These are phyloP conservation scores for Hydraecia micacea DNA, from an alignment of 2,888 invertebrate genomes.

Conservation along the genomic window DNA sequence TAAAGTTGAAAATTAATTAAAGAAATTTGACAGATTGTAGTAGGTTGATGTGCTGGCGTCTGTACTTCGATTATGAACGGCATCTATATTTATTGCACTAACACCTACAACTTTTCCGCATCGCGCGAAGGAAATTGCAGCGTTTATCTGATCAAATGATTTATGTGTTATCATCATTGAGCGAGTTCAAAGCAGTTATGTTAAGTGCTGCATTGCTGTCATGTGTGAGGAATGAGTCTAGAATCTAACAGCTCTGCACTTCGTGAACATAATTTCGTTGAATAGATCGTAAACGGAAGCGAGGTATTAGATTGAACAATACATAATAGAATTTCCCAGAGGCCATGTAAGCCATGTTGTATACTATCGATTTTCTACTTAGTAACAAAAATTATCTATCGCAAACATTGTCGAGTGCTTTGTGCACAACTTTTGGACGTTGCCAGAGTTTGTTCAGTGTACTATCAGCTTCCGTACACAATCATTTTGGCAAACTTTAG, in stretches of 20 bases:
- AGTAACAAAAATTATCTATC: slow-evolving; percentile 42
- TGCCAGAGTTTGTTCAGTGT: slow-evolving; percentile 20
- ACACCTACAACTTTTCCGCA: slow-evolving; percentile 6
- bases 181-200: slow-evolving; percentile 36
- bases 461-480: slow-evolving; percentile 39
- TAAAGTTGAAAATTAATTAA: no score
- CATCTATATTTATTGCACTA: slow-evolving; percentile 13
- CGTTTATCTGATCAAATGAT: slow-evolving; percentile 33
- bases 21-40: no score
- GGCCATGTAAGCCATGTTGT: slow-evolving; percentile 24
- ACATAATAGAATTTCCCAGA: slow-evolving; percentile 21
- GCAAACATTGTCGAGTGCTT: slow-evolving; percentile 30
- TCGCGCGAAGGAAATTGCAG: slow-evolving; percentile 9
- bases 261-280: slow-evolving; percentile 2
- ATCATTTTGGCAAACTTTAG: slow-evolving; percentile 23
- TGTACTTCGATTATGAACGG: background rate
- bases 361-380: slow-evolving; percentile 27
- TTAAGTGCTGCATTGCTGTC: slow-evolving; percentile 14
- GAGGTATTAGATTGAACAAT: slow-evolving; percentile 40
- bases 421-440: slow-evolving; percentile 29
- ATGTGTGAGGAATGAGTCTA: slow-evolving; percentile 13
- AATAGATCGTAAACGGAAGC: slow-evolving; percentile 38
- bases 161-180: slow-evolving; percentile 43
- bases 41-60: no score
- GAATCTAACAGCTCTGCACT: slow-evolving; percentile 5